Evolutionary conservation across 2,888 invertebrate species (phyloP), one percentile per base, ranked within the genome.

Genomic region (Eurytoma adleriae): DNA sequence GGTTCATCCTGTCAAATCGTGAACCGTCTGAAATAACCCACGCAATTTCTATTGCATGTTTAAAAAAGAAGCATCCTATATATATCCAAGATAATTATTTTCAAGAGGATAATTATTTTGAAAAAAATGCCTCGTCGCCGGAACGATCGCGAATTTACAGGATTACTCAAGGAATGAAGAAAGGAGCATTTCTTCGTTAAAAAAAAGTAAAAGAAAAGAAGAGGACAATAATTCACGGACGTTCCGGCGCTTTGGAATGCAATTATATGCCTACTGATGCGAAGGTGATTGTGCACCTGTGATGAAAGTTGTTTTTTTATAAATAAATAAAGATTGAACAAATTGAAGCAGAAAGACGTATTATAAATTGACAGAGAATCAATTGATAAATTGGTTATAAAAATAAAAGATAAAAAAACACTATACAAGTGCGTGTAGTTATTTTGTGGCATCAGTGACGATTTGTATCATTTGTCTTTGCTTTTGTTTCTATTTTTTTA

Each of bases 301-400:
- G 86, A 87, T 87, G 86, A 85, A 86, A 86, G 84, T 87, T 87
- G 86, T 86, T 86, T 83, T 83, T 86, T 86, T 84, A 85, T 83
- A 77, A 7, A 40, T 40, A 40, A 40, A 83, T 70, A 62, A 84
- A 62, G 10, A 70, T 76, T 72, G 68, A 79, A 77, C 74, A 74
- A 82, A 82, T 68, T 59, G 20, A 70, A 57, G 57, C 30, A 70
- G 59, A 73, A 66, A 67, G n/a, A 69, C 54, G 56, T 16, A 66
- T 72, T 81, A 71, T 78, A 59, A 62, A 50, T 76, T 69, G 52
- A 71, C 48, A n/a, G 72, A 71, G 59, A 59, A 69, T 64, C 64
- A 69, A 78, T 69, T 61, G 71, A 70, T 80, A 74, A 77, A 70
- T 68, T 78, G 66, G 50, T 78, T 76, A 71, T 24, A 70, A 66